Evolutionary conservation across 2,888 invertebrate genomes (phyloP).

Genomic region (Sisyra nigra): DNA sequence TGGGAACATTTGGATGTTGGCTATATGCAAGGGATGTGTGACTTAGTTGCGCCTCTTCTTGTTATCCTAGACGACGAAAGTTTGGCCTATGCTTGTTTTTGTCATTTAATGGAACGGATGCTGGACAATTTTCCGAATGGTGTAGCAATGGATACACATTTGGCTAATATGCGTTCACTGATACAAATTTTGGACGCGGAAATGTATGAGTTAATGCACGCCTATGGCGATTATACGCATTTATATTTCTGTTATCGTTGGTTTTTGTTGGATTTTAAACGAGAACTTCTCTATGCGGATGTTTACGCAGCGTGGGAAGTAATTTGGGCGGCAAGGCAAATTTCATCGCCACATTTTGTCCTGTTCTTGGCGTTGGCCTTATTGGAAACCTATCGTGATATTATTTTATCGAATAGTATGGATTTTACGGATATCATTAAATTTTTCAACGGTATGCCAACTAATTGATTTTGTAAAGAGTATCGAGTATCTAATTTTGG

Average conservation of each 20-base stretch:
- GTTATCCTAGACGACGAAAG: slow-evolving; percentile 89
- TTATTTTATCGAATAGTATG: slow-evolving; percentile 90
- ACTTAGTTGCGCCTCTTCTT: slow-evolving; percentile 80
- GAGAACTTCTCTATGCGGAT: slow-evolving; percentile 84
- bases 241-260: slow-evolving; percentile 82
- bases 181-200: slow-evolving; percentile 86
- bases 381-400: slow-evolving; percentile 83
- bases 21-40: slow-evolving; percentile 98
- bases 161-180: slow-evolving; percentile 84
- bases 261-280: slow-evolving; percentile 87
- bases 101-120: slow-evolving; percentile 79
- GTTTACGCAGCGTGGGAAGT: slow-evolving; percentile 92
- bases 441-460: slow-evolving; percentile 78
- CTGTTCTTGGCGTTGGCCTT: slow-evolving; percentile 84
- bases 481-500: too few relatives aligned
- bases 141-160: slow-evolving; percentile 89
- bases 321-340: slow-evolving; percentile 85
- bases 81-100: slow-evolving; percentile 79
- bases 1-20: slow-evolving; percentile 91
- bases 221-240: slow-evolving; percentile 90
- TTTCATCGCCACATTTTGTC: slow-evolving; percentile 79
- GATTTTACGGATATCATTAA: slow-evolving; percentile 97
- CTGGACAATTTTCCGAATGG: slow-evolving; percentile 84
- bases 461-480: slow-evolving; percentile 10
- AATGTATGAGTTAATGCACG: slow-evolving; percentile 86